Conservation (phyloP, 2,888 invertebrate species). For the Leuctra nigra region DNA sequence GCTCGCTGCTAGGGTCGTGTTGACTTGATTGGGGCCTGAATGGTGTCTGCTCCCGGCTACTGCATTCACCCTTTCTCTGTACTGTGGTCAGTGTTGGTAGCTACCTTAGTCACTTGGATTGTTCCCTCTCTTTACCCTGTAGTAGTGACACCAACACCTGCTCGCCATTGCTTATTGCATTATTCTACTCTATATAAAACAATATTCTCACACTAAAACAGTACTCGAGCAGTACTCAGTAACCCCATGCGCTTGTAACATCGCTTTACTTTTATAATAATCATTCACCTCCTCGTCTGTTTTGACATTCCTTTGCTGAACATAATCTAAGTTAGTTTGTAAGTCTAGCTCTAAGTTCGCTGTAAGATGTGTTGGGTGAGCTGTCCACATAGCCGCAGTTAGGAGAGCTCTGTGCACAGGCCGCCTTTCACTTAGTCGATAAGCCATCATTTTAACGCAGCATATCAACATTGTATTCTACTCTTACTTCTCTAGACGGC, state of each 20-base stretch:
- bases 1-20: slow-evolving; percentile 3
- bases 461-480: slow-evolving; percentile 30
- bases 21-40: slow-evolving; percentile 23
- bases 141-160: slow-evolving; percentile 18
- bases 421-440: slow-evolving; percentile 20
- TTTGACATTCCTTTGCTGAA: slow-evolving; percentile 37
- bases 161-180: slow-evolving; percentile 16
- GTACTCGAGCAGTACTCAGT: slow-evolving; percentile 23
- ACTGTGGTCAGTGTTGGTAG: slow-evolving; percentile 25
- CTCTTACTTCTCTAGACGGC: slow-evolving; percentile 32
- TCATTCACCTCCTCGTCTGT: slow-evolving; percentile 22
- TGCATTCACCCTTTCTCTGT: not conserved
- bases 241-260: slow-evolving; percentile 24
- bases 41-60: not conserved
- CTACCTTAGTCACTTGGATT: slow-evolving; percentile 3
- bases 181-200: slow-evolving; percentile 17
- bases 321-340: slow-evolving; percentile 6
- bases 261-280: slow-evolving; percentile 21
- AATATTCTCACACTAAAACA: slow-evolving; percentile 22
- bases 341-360: slow-evolving; percentile 10
- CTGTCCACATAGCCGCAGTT: slow-evolving; percentile 12
- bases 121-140: slow-evolving; percentile 15
- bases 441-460: slow-evolving; percentile 28
- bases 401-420: slow-evolving; percentile 11
- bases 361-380: slow-evolving; percentile 14